phyloP scores from a whole-genome alignment of 1,140 invertebrate species.

The Andricus grossulariae region DNA sequence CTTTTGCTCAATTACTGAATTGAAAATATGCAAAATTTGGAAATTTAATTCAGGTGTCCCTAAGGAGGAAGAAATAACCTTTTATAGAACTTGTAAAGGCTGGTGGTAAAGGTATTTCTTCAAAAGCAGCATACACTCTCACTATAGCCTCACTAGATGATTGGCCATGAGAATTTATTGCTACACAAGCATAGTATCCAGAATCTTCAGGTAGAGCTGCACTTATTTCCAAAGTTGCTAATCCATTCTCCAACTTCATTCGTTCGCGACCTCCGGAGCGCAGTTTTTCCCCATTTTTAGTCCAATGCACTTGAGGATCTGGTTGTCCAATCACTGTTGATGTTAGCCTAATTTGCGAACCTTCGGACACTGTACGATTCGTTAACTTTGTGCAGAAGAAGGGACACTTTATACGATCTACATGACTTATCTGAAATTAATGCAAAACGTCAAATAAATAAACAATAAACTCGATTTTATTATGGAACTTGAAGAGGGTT shows the following conservation, averaged over 20 bases:
- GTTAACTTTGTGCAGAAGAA: slow-evolving; percentile 88
- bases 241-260: slow-evolving; percentile 80
- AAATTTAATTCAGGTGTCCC: not conserved
- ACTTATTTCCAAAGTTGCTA: slow-evolving; percentile 86
- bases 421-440: slow-evolving; percentile 46
- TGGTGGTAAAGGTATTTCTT: slow-evolving; percentile 81
- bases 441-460: not conserved
- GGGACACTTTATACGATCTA: slow-evolving; percentile 81
- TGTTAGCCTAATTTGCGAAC: slow-evolving; percentile 85
- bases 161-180: slow-evolving; percentile 84
- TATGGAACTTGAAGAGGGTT: not conserved
- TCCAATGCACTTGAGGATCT: slow-evolving; percentile 89
- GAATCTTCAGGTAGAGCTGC: slow-evolving; percentile 80
- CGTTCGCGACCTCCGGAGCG: slow-evolving; percentile 76
- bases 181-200: slow-evolving; percentile 85
- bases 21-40: not conserved
- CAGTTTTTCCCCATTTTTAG: slow-evolving; percentile 84
- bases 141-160: slow-evolving; percentile 82
- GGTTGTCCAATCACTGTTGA: slow-evolving; percentile 90
- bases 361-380: slow-evolving; percentile 85
- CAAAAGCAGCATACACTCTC: slow-evolving; percentile 83
- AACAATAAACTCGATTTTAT: not conserved
- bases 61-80: slow-evolving; percentile 66
- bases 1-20: slow-evolving; percentile 20
- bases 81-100: slow-evolving; percentile 84